These are phyloP conservation scores for Mallotus villosus DNA, from an alignment of 2,797 vertebrate species.

Conservation along the genomic window DNA sequence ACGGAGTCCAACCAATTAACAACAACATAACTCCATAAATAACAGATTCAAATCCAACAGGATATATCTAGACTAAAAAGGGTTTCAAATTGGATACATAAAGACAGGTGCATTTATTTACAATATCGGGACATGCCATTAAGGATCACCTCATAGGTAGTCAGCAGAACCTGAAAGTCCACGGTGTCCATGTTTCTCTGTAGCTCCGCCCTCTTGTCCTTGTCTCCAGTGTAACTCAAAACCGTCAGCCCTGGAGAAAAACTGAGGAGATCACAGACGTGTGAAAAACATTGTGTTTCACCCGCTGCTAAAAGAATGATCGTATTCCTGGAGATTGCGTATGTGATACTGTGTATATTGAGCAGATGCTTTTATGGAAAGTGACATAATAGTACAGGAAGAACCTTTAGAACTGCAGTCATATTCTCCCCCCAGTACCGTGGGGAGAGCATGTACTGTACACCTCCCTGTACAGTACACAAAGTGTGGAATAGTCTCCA, in stretches of 20 bases:
- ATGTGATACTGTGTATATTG: too few species aligned
- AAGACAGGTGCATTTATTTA: background rate
- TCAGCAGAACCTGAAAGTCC: constrained; percentile 80
- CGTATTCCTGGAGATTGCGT: too few species aligned
- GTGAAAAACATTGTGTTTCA: too few species aligned
- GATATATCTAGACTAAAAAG: background rate
- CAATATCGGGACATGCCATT: background rate
- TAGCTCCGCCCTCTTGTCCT: constrained; percentile 77
- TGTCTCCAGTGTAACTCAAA: constrained; percentile 81
- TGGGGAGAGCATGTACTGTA: background rate
- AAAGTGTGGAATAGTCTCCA: background rate
- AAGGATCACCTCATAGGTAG: constrained; percentile 84
- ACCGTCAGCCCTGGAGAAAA: constrained; percentile 82
- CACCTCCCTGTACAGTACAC: background rate
- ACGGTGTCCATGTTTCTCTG: constrained; percentile 62
- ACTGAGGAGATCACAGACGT: constrained; percentile 58
- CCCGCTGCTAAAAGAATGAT: background rate
- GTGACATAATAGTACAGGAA: background rate
- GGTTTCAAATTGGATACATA: background rate
- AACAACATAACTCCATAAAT: background rate
- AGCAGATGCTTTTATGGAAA: background rate
- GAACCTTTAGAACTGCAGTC: too few species aligned
- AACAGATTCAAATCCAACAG: background rate
- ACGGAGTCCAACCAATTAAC: background rate
- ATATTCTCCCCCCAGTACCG: background rate